Evolutionary conservation across 2,888 invertebrate species (phyloP), one percentile per base, ranked within the genome.

Genomic region (Liposcelis brunnea): DNA sequence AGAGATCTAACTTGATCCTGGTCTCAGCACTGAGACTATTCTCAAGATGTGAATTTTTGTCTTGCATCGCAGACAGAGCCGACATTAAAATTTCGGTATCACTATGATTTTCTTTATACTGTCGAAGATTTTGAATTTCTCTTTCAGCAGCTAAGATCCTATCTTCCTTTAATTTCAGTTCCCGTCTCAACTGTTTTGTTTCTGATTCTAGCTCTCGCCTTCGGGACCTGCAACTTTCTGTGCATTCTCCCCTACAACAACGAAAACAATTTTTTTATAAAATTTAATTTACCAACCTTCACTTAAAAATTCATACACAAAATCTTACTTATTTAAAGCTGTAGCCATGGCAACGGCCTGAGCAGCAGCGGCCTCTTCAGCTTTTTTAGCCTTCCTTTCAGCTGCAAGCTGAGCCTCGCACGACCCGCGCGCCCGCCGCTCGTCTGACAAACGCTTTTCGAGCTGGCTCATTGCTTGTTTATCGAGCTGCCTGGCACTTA

Each of bases 21-120:
- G 94, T 98, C 72, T 98, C 97, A 42, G 93, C 89, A 51, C 89
- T 90, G 54, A 98, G 74, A 59, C 87, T 86, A 59, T 84, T 83
- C 68, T 97, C 93, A 56, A 97, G 72, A 61, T 91, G 90, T 56
- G 77, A 66, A 61, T 89, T 90, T 61, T 91, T 87, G 61, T 94
- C 91, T 64, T 87, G 84, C 68, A 93, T 74, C 51, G 80, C 78
- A 43, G 75, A 73, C 53, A 89, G 67, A 15, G 87, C 85, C 34
- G 79, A 74, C 70, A 84, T 75, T 53, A 89, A 66, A 57, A 83
- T 75, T 55, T 86, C 86, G 19, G 80, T 73, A 55, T 73, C 73
- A 56, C 75, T 77, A 53, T 75, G 72, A 56, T 62, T 67, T 52
- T 74, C 72, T 59, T 74, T 74, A 59, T 72, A 73, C 55, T 70